Evolutionary conservation across 2,797 vertebrate species (phyloP), one percentile per base, ranked within the genome.

Genomic region (Malacoraja senta): DNA sequence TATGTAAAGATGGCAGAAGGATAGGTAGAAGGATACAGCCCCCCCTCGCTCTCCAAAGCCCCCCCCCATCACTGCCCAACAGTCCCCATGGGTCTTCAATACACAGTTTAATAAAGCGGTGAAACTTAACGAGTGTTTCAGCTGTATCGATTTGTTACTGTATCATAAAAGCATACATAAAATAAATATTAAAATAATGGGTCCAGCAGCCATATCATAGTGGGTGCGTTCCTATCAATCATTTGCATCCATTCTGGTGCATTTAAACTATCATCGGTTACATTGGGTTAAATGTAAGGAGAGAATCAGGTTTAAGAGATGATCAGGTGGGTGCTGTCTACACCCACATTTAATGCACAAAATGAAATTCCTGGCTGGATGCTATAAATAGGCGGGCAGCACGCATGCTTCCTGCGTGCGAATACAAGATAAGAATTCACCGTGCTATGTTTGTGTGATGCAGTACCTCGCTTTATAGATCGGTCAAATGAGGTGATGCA

Each of bases 401-500:
- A 68, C 32, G 17, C 84, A 88, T 19, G n/a, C 35, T 15, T 32
- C 13, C 84, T 68, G 17, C 65, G 68, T 38, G n/a, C 8, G 32
- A 35, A 65, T 15, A 38, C 61, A 88, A 21, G 29, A n/a, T 86
- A 86, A 63, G 63, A 24, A 65, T 68, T 68, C 61, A 68, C 68
- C 63, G 3, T 68, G 17, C n/a, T 78, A 88, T 88, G n/a, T 88
- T 19, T 88, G 68, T 65, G 58, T 86, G 7, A 63, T n/a, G 58
- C 84, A 68, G 17, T 3, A 2, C 0, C 15, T 65, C 32, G 63
- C 65, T 88, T 88, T 68, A 88, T 65, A 88, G 65, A 88, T 32
- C 65, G 63, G 84, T 88, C 90, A 92, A 92, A 92, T 53, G 29
- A 72, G 90, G 90, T 17, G 38, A 26, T 53, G 35, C 71, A 74